phyloP scores from a whole-genome alignment of 1,140 invertebrate genomes.

The Papilio polytes region DNA sequence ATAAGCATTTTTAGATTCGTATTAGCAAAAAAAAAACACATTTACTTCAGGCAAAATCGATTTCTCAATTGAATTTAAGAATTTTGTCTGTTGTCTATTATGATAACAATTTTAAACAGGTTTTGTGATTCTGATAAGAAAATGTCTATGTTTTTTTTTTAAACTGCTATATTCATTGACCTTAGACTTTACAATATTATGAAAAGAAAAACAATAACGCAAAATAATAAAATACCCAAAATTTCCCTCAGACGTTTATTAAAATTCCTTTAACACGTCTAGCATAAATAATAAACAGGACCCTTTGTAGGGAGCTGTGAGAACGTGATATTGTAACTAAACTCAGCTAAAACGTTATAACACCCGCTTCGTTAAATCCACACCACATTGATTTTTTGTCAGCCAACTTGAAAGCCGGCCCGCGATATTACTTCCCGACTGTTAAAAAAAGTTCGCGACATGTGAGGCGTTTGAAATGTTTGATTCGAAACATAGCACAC shows the following conservation, averaged over 20 bases:
- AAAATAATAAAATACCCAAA: background rate
- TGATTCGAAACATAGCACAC: slow-evolving; percentile 40
- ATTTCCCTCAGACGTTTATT: slow-evolving; percentile 2
- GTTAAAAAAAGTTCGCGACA: slow-evolving; percentile 65
- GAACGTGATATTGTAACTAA: slow-evolving; percentile 46
- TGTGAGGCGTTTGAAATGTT: slow-evolving; percentile 59
- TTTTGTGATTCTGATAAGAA: too few species aligned
- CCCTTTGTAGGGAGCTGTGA: slow-evolving; percentile 58
- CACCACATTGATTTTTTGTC: slow-evolving; percentile 16
- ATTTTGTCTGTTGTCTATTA: too few species aligned
- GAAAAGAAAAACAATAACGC: background rate
- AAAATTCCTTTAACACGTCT: slow-evolving; percentile 48
- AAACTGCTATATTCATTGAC: too few species aligned
- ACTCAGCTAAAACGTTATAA: slow-evolving; percentile 14
- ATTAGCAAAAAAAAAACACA: too few species aligned
- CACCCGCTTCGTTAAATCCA: slow-evolving; percentile 32
- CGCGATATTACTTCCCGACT: slow-evolving; percentile 60
- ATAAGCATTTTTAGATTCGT: background rate
- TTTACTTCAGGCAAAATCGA: too few species aligned
- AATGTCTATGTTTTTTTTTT: too few species aligned
- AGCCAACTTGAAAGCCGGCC: background rate
- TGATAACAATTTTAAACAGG: too few species aligned
- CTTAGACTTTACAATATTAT: background rate
- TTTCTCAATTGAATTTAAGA: too few species aligned
- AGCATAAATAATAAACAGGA: slow-evolving; percentile 66